phyloP scores from a whole-genome alignment of 2,888 invertebrate genomes.

The Perithous albicinctus region DNA sequence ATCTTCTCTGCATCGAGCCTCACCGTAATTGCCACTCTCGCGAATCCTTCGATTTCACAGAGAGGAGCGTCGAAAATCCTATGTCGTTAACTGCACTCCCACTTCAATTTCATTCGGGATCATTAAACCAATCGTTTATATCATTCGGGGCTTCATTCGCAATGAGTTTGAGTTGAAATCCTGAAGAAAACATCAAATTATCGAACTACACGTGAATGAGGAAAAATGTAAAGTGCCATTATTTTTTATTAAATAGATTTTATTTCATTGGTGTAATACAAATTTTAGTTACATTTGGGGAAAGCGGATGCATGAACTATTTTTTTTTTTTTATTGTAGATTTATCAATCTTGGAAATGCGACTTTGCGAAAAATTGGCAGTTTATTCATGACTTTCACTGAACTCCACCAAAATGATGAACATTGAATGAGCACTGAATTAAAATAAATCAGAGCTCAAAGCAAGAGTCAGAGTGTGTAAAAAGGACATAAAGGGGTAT shows the following conservation, averaged over 20 bases:
- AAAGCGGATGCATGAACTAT: no score
- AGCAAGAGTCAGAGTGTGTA: neutral
- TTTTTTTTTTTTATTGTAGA: no score
- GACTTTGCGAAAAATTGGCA: no score
- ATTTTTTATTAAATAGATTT: no score
- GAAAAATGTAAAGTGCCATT: no score
- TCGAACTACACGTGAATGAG: neutral
- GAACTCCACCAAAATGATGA: neutral
- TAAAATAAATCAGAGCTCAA: conserved; percentile 2
- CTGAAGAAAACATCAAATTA: neutral
- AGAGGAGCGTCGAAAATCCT: conserved; percentile 13
- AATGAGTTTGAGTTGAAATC: neutral
- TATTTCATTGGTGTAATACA: no score
- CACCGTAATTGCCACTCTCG: conserved; percentile 23
- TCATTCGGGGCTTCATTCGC: conserved; percentile 3
- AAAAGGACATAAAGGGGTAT: neutral
- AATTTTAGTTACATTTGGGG: no score
- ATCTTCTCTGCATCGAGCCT: neutral
- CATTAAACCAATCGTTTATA: conserved; percentile 24
- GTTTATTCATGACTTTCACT: no score
- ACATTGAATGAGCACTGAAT: neutral
- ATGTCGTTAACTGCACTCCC: conserved; percentile 4
- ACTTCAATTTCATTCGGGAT: conserved; percentile 15
- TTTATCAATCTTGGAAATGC: no score
- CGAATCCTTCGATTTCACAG: conserved; percentile 27